Percentiles rank a stretch among this genome's conserved stretches.
Conservation (phyloP, 2,113 vertebrate genomes). For the Bathybates hornii region DNA sequence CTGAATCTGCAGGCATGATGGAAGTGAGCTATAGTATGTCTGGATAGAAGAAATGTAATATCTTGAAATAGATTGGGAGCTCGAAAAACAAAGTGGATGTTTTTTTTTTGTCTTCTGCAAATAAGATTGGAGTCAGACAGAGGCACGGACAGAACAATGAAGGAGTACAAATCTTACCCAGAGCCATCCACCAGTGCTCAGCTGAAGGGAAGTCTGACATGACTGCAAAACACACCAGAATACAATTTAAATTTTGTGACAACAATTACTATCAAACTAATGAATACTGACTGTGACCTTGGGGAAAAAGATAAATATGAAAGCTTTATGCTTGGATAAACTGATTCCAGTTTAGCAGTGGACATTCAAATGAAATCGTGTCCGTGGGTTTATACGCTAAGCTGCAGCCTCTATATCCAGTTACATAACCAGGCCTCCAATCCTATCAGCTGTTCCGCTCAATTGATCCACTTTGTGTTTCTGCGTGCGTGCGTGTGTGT, state of each 20-base stretch:
- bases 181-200: conserved; percentile 76
- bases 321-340: background rate
- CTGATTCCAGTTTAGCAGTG: background rate
- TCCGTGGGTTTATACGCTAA: background rate
- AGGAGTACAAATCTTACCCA: conserved; percentile 58
- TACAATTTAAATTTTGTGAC: background rate
- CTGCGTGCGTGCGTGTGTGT: background rate
- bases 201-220: conserved; percentile 72
- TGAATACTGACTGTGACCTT: background rate
- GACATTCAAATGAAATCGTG: background rate
- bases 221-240: conserved; percentile 31
- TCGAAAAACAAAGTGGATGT: fast-evolving
- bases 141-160: background rate
- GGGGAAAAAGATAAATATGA: background rate
- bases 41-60: background rate
- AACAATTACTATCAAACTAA: background rate
- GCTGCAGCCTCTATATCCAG: background rate
- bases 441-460: conserved; percentile 32
- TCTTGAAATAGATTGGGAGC: background rate
- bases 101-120: background rate
- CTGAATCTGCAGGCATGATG: background rate
- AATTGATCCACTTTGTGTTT: conserved; percentile 29
- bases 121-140: background rate
- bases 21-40: background rate
- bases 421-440: conserved; percentile 31